phyloP scores from a whole-genome alignment of 2,888 invertebrate species.

The Tetramorium bicarinatum region DNA sequence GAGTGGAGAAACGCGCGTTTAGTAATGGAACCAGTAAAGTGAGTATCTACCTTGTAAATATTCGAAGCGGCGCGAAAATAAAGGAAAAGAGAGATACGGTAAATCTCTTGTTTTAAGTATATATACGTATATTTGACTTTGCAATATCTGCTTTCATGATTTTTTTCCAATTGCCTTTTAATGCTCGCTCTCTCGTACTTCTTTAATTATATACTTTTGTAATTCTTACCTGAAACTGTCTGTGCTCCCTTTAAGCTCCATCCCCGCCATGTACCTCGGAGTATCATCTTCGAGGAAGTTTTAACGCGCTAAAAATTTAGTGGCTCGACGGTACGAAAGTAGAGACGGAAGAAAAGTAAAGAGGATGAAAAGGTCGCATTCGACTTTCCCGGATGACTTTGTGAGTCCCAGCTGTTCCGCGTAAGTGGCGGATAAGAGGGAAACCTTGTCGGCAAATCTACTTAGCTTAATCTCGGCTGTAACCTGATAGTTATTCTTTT shows the following conservation, averaged over 20 bases:
- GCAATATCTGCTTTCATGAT: neutral
- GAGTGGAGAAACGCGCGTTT: constrained; percentile 8
- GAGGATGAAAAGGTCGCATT: constrained; percentile 56
- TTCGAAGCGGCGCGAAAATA: neutral
- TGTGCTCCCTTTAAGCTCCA: neutral
- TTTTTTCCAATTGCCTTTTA: constrained; percentile 6
- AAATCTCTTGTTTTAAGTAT: neutral
- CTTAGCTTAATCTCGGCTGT: constrained; percentile 45
- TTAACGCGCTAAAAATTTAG: constrained; percentile 49
- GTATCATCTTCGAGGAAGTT: constrained; percentile 20
- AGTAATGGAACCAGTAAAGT: constrained; percentile 18
- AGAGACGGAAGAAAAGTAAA: constrained; percentile 29
- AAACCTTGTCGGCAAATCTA: constrained; percentile 55
- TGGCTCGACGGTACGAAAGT: constrained; percentile 14
- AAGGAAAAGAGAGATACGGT: neutral
- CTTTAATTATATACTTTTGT: constrained; percentile 13
- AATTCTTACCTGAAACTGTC: neutral
- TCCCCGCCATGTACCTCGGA: neutral
- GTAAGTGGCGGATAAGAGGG: constrained; percentile 54
- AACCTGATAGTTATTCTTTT: constrained; percentile 49
- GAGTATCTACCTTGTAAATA: neutral
- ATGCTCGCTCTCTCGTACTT: neutral
- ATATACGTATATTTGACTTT: neutral
- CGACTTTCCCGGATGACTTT: constrained; percentile 48
- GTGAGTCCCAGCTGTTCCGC: constrained; percentile 41